Base-by-base conservation (phyloP, 2,888 invertebrate species). In the Phengaris arion region DNA sequence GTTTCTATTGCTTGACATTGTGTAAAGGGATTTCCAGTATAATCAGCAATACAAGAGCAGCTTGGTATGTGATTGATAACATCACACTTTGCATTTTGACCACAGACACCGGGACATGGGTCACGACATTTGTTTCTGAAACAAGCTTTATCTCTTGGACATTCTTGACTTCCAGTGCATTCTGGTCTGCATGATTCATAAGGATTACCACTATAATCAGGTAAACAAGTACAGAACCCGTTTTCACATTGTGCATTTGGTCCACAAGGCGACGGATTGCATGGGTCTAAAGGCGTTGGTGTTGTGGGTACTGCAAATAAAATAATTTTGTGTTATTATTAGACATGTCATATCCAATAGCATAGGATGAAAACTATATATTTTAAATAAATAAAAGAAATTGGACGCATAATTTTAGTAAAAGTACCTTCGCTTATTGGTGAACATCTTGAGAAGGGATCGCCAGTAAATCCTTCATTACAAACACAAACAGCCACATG, bases 401-500 rank as follows among this genome's bases (percentile, higher is more conserved):
- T 7, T 55, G n/a, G n/a, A 15, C 2, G 15, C 8, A 15, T 9
- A 70, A 45, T 48, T 74, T 55, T 48, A 7, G 54, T 69, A 59
- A 12, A 13, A 55, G 15, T 86, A 93, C 93, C 90, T 89, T 88
- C 85, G 72, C 94, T 94, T 77, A 95, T 93, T 54, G 94, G 94
- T 75, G 91, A 94, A 83, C 97, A 97, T 82, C 96, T 95, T 22
- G 95, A 94, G 83, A 97, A 97, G 55, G 97, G 96, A 94, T 97
- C 96, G n/a, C 97, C 97, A 0, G 96, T 96, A 82, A 94, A 96
- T 52, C 96, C 96, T 78, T 95, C 95, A 79, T 95, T 95, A 83
- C 97, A 97, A 1, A 96, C 95, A 85, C 97, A 97, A 68, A 96
- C 95, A n/a, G 97, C 97, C 57, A 96, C 94, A 85, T 97, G 97